phyloP scores from a whole-genome alignment of 2,888 invertebrate genomes.

The Catotricha subobsoleta region DNA sequence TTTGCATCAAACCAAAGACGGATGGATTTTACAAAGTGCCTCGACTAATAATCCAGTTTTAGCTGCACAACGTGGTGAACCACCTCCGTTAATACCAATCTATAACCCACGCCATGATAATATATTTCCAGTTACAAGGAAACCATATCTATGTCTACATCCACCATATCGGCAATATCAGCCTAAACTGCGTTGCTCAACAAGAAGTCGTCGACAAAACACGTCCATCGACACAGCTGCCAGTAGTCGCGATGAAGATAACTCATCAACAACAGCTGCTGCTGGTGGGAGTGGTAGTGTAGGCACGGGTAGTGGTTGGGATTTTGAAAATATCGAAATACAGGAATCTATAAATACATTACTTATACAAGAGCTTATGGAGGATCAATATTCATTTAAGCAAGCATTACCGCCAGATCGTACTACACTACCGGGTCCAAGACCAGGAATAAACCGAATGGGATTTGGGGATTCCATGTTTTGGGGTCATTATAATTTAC shows the following conservation, averaged over 20 bases:
- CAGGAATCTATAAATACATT: not conserved
- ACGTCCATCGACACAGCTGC: conserved; percentile 1
- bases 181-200: conserved; percentile 37
- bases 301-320: conserved; percentile 7
- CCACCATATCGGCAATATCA: conserved; percentile 28
- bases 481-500: conserved; percentile 23
- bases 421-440: conserved; percentile 11
- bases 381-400: not conserved
- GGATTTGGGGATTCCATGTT: conserved; percentile 22
- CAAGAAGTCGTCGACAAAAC: conserved; percentile 12
- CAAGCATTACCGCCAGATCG: not conserved
- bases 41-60: conserved; percentile 1
- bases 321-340: not conserved
- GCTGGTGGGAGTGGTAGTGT: conserved; percentile 7
- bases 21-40: conserved; percentile 16
- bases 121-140: not conserved
- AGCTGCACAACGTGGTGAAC: not conserved
- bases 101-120: conserved; percentile 3
- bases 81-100: conserved; percentile 5
- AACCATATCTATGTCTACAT: not conserved
- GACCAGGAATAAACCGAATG: conserved; percentile 20
- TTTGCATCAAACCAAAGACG: conserved; percentile 4
- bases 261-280: conserved; percentile 5
- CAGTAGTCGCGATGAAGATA: conserved; percentile 3
- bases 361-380: not conserved